Evolutionary conservation across 2,888 invertebrate genomes (phyloP).

Genomic region (Tachina fera): DNA sequence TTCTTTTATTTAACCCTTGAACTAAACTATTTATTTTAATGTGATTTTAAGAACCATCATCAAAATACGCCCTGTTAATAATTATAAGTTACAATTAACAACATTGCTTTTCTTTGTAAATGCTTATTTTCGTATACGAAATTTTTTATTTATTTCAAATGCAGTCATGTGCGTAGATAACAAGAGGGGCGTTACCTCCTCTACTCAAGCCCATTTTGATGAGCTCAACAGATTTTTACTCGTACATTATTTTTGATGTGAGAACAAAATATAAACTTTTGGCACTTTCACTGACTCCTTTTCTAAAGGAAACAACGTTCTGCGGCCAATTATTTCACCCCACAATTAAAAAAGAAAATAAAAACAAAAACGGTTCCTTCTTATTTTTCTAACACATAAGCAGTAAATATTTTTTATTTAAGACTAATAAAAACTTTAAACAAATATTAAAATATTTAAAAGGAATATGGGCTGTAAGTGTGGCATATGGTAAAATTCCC

Average conservation of each 20-base stretch:
- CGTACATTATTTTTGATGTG: not conserved
- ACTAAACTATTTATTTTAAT: constrained; percentile 43
- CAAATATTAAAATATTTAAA: constrained; percentile 31
- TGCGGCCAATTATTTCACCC: constrained; percentile 32
- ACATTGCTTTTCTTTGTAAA: constrained; percentile 16
- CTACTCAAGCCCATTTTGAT: not conserved
- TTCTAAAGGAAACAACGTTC: not conserved
- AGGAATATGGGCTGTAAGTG: constrained; percentile 33
- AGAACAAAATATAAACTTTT: not conserved
- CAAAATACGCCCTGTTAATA: constrained; percentile 54
- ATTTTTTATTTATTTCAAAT: constrained; percentile 4
- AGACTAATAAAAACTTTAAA: constrained; percentile 22
- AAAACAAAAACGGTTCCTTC: not conserved
- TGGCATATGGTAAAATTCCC: constrained; percentile 67
- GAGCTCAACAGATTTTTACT: not conserved
- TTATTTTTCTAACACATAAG: not conserved
- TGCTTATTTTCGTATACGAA: constrained; percentile 29
- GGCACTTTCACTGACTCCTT: not conserved
- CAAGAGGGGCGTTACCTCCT: too few species aligned
- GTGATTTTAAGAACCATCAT: constrained; percentile 61
- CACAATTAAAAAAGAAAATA: constrained; percentile 25
- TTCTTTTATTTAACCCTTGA: not conserved
- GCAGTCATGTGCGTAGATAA: not conserved
- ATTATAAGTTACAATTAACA: constrained; percentile 65
- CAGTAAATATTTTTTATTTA: constrained; percentile 8